These are phyloP conservation scores for Scopus umbretta DNA, from an alignment of 2,113 vertebrate species.

Conservation along the genomic window DNA sequence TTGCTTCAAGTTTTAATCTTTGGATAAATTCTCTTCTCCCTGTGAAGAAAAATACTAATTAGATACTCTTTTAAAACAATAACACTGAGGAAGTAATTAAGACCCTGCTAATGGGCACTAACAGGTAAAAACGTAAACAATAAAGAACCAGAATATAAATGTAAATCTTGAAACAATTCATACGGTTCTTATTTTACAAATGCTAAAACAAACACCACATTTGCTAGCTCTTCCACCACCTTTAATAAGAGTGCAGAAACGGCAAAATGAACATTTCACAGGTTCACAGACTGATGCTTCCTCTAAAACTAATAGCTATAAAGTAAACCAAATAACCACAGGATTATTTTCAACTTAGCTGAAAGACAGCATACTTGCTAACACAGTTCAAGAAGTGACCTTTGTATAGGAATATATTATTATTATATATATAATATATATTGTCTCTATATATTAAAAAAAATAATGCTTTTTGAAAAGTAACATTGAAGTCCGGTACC, in stretches of 20 bases:
- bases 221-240: neutral
- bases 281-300: neutral
- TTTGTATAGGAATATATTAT: neutral
- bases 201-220: neutral
- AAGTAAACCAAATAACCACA: neutral
- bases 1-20: conserved; percentile 96
- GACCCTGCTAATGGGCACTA: neutral
- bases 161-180: neutral
- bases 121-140: neutral
- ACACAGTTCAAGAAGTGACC: neutral
- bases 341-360: neutral
- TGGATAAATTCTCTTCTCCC: conserved; percentile 99
- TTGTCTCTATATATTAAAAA: too few relatives aligned
- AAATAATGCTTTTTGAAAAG: too few relatives aligned
- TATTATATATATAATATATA: too few relatives aligned
- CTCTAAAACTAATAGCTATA: neutral
- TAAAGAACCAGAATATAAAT: neutral
- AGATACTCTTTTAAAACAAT: neutral
- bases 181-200: neutral
- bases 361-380: neutral
- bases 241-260: neutral
- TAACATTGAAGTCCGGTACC: neutral
- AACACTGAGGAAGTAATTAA: neutral
- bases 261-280: neutral
- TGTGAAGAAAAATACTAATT: conserved; percentile 64